Conservation (phyloP, 2,113 vertebrate genomes). For the Clarias gariepinus region DNA sequence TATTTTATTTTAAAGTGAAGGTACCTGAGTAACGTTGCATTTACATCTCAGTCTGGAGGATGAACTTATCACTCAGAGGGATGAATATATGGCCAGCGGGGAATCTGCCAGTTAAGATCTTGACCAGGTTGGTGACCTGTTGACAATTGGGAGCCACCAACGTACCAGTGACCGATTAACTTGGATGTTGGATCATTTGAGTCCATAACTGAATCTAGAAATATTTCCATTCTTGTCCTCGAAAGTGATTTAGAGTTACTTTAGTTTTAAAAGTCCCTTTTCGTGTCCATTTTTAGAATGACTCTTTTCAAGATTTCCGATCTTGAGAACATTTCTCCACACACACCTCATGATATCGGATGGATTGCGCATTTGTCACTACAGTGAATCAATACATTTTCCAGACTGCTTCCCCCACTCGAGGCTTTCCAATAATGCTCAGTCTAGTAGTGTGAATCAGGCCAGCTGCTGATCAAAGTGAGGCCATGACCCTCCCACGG, state of each 20-base stretch:
- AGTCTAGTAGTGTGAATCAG: conserved; percentile 68
- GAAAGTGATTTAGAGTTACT: background rate
- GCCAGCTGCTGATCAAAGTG: conserved; percentile 69
- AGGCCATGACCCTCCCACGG: conserved; percentile 68
- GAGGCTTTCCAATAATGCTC: conserved; percentile 61
- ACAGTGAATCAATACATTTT: conserved; percentile 16
- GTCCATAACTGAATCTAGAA: background rate
- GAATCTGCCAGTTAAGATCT: background rate
- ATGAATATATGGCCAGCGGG: background rate
- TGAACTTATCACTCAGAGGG: background rate
- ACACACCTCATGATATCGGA: background rate
- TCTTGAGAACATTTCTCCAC: background rate
- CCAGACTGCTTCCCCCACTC: conserved; percentile 5
- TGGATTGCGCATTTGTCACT: background rate
- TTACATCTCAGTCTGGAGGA: background rate
- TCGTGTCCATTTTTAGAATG: background rate
- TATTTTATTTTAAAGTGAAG: background rate
- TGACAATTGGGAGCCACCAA: background rate
- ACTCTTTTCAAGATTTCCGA: background rate
- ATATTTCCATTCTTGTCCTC: background rate
- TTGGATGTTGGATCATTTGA: background rate
- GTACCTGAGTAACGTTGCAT: background rate
- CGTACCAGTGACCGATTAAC: background rate
- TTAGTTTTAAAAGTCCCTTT: background rate
- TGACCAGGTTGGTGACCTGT: background rate